Evolutionary conservation across 2,888 invertebrate genomes (phyloP), one percentile per base, ranked within the genome.

Genomic region (Capitulum mitella): DNA sequence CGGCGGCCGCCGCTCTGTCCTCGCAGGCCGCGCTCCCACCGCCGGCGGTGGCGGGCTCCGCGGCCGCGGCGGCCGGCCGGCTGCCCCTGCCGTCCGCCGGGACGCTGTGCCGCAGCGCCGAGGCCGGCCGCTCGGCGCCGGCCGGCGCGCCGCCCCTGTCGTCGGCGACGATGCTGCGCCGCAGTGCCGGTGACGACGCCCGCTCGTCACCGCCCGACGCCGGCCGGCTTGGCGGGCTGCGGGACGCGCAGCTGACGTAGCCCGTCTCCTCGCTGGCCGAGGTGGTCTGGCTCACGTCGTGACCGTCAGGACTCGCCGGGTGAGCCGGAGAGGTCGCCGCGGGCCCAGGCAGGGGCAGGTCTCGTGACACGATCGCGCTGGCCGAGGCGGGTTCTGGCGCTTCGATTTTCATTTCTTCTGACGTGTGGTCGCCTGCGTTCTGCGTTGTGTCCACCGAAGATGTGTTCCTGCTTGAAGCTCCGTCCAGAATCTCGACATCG

Each of bases 191-290:
- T 3, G 48, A 51, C 19, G 48, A 14, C 48, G 16, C 3, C 12
- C 3, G 19, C 48, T 51, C n/a, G 37, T 22, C 37, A 19, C 5
- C 5, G 22, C 64, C n/a, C 2, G 64, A 34, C 37, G 37, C 37
- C 3, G 64, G 37, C 3, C 37, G 34, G 14, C 34, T 70, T 5
- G 64, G 37, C 34, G 64, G n/a, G 32, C 64, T 37, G 64, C 32
- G 64, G 1, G 64, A 70, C 37, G 2, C 64, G 0, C 37, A 70
- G 37, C 64, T 70, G 0, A 70, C 64, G 64, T 70, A 70, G 3
- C 64, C 64, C 22, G 64, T 70, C 37, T 70, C 64, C 37, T 70
- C 64, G 37, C 64, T 70, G 16, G 34, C 37, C 22, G 64, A 70
- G 3, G 64, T 70, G 5, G 14, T 22, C 12, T 70, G 64, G 22